Evolutionary conservation across 1,140 invertebrate species (phyloP).

Genomic region (Cryptotermes secundus): DNA sequence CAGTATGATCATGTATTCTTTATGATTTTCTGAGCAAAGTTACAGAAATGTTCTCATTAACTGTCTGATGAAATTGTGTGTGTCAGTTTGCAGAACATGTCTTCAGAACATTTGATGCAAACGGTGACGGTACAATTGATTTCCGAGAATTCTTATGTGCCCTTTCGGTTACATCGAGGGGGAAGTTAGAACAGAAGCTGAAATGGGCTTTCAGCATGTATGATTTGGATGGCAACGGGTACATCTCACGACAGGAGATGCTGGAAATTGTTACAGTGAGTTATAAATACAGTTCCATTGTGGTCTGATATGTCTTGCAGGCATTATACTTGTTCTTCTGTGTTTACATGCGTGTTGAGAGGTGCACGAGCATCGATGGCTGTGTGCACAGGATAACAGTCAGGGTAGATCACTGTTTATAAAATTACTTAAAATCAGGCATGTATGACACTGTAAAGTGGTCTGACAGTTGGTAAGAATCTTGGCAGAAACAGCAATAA

Average conservation of each 20-base stretch:
- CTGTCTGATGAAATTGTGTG: not conserved
- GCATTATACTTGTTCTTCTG: no score
- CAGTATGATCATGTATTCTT: no score
- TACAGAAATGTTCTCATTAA: not conserved
- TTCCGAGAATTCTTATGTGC: conserved; percentile 98
- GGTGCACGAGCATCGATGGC: no score
- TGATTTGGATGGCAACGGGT: conserved; percentile 91
- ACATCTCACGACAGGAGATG: conserved; percentile 94
- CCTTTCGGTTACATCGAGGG: conserved; percentile 90
- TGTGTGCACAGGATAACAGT: no score
- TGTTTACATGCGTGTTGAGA: no score
- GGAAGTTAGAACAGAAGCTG: conserved; percentile 95
- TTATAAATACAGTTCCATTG: conserved; percentile 37
- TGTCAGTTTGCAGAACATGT: conserved; percentile 94
- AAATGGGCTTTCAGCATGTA: conserved; percentile 99
- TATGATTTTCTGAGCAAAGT: not conserved
- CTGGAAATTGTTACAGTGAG: conserved; percentile 93
- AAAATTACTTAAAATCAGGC: no score
- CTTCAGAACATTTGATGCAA: conserved; percentile 96
- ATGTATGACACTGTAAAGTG: no score
- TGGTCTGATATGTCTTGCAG: not conserved
- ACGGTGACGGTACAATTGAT: conserved; percentile 96
- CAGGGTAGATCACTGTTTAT: no score
- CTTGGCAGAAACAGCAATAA: no score
- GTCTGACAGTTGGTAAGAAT: no score